phyloP scores from a whole-genome alignment of 2,113 vertebrate species.

The Urocynchramus pylzowi region DNA sequence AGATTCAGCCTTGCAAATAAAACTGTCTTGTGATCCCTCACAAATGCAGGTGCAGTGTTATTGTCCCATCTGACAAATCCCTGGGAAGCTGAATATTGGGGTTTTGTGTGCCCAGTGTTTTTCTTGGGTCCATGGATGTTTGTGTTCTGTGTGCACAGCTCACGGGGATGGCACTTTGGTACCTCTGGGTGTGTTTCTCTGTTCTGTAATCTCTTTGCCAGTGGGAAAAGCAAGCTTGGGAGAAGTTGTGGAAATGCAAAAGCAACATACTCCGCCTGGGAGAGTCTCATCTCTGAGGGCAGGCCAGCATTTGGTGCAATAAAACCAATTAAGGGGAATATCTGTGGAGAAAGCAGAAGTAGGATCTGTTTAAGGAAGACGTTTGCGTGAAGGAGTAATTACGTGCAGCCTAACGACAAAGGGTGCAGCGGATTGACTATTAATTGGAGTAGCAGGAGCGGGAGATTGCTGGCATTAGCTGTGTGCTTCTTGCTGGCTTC shows the following conservation, averaged over 20 bases:
- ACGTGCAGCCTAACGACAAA: not conserved
- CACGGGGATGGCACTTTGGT: accelerated
- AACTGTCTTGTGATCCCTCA: accelerated
- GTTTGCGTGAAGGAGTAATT: slow-evolving; percentile 20
- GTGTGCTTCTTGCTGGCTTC: slow-evolving; percentile 25
- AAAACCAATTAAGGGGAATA: slow-evolving; percentile 23
- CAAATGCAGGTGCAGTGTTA: accelerated
- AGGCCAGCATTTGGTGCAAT: slow-evolving; percentile 30
- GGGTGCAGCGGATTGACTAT: slow-evolving; percentile 24
- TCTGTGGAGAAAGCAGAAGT: slow-evolving; percentile 16
- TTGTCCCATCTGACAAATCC: not conserved
- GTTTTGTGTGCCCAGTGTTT: not conserved
- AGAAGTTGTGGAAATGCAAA: not conserved
- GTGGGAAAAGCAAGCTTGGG: not conserved
- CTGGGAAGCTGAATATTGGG: not conserved
- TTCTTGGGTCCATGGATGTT: accelerated
- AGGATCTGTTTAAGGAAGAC: slow-evolving; percentile 44
- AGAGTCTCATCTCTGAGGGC: not conserved
- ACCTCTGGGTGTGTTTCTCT: not conserved
- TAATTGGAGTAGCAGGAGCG: not conserved
- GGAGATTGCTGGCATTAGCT: slow-evolving; percentile 3
- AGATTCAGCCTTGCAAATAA: not conserved
- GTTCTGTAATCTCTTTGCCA: not conserved
- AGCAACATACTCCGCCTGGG: not conserved
- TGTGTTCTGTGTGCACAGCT: accelerated